These are phyloP conservation scores for Lontra canadensis DNA, from an alignment of 2,113 vertebrate genomes.

Conservation along the genomic window DNA sequence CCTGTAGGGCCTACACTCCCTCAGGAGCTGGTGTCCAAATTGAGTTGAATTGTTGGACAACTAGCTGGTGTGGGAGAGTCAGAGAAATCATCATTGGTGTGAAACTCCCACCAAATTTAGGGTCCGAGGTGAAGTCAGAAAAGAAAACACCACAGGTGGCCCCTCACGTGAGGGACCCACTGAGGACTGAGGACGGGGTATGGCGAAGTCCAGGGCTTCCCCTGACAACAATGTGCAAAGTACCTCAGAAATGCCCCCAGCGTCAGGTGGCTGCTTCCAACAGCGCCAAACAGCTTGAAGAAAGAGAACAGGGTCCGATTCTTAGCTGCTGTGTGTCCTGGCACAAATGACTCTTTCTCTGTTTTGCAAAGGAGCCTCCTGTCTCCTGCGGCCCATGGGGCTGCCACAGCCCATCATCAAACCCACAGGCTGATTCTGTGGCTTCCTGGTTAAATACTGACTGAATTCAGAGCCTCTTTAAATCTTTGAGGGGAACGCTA, in stretches of 20 bases:
- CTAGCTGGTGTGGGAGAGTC: neutral
- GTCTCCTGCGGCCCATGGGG: neutral
- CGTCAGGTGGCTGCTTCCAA: neutral
- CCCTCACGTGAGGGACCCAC: neutral
- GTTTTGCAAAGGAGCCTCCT: neutral
- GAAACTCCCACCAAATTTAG: neutral
- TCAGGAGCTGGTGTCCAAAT: neutral
- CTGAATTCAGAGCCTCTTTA: neutral
- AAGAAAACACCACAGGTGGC: neutral
- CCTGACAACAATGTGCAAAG: neutral
- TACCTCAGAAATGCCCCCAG: neutral
- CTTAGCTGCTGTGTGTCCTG: neutral
- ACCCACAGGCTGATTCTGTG: neutral
- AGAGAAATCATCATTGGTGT: neutral
- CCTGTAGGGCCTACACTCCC: neutral
- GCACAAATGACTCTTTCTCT: neutral
- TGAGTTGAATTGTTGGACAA: neutral
- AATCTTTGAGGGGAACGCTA: neutral
- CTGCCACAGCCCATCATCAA: neutral
- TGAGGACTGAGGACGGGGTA: neutral
- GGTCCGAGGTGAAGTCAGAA: neutral
- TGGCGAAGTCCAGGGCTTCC: too few species aligned
- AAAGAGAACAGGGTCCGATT: neutral
- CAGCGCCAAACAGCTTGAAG: neutral
- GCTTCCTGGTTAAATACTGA: neutral